phyloP scores from a whole-genome alignment of 2,797 vertebrate genomes.

The Gallinago stenura region DNA sequence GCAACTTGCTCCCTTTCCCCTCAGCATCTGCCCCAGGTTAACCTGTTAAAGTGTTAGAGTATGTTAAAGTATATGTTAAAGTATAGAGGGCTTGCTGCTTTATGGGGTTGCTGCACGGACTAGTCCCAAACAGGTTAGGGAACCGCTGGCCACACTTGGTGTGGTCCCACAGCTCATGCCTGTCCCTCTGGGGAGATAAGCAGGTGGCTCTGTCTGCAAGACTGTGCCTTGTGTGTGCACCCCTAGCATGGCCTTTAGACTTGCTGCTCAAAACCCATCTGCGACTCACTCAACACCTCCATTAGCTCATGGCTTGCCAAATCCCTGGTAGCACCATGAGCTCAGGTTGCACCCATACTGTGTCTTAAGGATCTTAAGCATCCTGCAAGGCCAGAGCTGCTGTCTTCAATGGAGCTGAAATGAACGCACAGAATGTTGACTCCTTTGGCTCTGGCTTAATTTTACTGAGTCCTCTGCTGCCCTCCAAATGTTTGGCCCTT shows the following conservation, averaged over 20 bases:
- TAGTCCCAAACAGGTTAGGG: background rate
- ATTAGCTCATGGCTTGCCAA: background rate
- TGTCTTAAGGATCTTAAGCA: background rate
- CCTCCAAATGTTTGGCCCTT: background rate
- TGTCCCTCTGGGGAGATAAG: background rate
- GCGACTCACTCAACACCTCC: accelerated
- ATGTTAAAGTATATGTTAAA: background rate
- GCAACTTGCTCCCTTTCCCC: background rate
- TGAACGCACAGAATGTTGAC: background rate
- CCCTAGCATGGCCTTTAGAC: background rate
- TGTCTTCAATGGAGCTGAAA: background rate
- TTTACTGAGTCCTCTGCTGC: background rate
- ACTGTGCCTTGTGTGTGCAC: accelerated
- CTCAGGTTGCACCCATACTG: background rate
- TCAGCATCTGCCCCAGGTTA: background rate
- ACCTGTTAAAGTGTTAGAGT: no score
- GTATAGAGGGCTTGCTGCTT: background rate
- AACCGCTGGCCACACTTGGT: background rate
- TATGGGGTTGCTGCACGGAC: background rate
- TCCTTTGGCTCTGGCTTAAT: background rate
- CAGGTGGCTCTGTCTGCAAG: accelerated
- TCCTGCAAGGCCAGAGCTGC: background rate
- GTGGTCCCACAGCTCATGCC: accelerated
- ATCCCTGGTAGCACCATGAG: background rate
- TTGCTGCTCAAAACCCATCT: accelerated